Evolutionary conservation across 2,888 invertebrate species (phyloP).

Genomic region (Melipona beecheii): DNA sequence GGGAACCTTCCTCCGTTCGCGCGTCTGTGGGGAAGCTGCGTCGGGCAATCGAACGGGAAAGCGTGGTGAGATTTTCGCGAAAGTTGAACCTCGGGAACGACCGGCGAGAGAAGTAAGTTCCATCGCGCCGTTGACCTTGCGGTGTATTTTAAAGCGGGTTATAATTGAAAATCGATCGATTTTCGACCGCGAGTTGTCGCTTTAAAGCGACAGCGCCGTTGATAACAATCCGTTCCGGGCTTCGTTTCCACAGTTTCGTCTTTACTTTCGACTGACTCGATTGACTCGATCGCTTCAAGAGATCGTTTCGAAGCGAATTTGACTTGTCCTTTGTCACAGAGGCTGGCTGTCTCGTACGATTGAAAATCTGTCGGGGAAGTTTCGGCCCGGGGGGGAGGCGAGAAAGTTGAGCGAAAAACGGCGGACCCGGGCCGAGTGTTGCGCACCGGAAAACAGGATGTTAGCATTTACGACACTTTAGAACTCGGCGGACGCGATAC

Average conservation of each 20-base stretch:
- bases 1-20: conserved; percentile 23
- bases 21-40: background rate
- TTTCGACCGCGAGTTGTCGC: conserved; percentile 1
- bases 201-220: background rate
- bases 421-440: conserved; percentile 29
- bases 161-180: conserved; percentile 48
- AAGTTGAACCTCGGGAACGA: conserved; percentile 3
- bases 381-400: background rate
- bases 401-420: conserved; percentile 59
- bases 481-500: conserved; percentile 70
- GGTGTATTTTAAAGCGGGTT: conserved; percentile 38
- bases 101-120: conserved; percentile 37
- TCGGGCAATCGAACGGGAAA: conserved; percentile 63
- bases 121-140: conserved; percentile 58
- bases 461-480: conserved; percentile 69
- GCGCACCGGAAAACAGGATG: conserved; percentile 66
- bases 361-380: conserved; percentile 45
- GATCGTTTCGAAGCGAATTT: no score
- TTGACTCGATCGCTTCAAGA: no score
- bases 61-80: conserved; percentile 26
- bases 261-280: no score
- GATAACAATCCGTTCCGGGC: no score
- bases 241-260: no score
- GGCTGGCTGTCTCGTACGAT: conserved; percentile 16
- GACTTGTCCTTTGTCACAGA: no score